Conservation (phyloP, 2,888 invertebrate genomes). For the Syrista parreyssii region DNA sequence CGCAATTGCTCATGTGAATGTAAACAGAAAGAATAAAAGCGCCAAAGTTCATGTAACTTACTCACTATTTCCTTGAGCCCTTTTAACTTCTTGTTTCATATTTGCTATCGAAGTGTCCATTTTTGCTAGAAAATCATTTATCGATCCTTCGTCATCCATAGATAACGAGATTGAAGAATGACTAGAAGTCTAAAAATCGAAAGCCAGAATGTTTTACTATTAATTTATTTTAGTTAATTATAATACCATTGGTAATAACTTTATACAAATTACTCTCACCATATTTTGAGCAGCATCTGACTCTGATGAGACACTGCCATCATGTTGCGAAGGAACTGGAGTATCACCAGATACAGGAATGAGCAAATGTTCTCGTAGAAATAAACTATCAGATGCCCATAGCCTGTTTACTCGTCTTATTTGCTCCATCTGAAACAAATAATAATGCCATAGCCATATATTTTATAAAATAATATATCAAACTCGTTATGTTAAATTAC, state of each 20-base stretch:
- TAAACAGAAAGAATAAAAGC: background rate
- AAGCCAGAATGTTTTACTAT: slow-evolving; percentile 14
- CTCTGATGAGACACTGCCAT: slow-evolving; percentile 35
- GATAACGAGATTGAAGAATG: slow-evolving; percentile 56
- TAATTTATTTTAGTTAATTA: slow-evolving; percentile 20
- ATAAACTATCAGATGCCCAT: slow-evolving; percentile 93
- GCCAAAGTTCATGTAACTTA: slow-evolving; percentile 69
- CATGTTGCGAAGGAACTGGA: slow-evolving; percentile 62
- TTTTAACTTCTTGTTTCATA: slow-evolving; percentile 85
- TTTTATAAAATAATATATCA: no score
- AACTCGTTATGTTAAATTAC: no score
- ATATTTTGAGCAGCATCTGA: slow-evolving; percentile 30
- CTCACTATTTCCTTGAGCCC: slow-evolving; percentile 84
- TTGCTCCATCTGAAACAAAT: slow-evolving; percentile 86
- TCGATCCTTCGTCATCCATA: slow-evolving; percentile 77
- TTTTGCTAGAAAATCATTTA: slow-evolving; percentile 84
- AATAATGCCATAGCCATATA: background rate
- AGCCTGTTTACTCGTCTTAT: slow-evolving; percentile 90
- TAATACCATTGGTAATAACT: slow-evolving; percentile 8
- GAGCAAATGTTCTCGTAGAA: slow-evolving; percentile 87
- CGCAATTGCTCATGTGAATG: no score
- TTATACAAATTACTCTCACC: slow-evolving; percentile 25
- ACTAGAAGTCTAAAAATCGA: slow-evolving; percentile 43
- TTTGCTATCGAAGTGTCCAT: slow-evolving; percentile 87
- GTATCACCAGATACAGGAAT: slow-evolving; percentile 82